These are phyloP conservation scores for Lepidocolaptes lacrymiger DNA, from an alignment of 2,797 vertebrate genomes.

Conservation along the genomic window DNA sequence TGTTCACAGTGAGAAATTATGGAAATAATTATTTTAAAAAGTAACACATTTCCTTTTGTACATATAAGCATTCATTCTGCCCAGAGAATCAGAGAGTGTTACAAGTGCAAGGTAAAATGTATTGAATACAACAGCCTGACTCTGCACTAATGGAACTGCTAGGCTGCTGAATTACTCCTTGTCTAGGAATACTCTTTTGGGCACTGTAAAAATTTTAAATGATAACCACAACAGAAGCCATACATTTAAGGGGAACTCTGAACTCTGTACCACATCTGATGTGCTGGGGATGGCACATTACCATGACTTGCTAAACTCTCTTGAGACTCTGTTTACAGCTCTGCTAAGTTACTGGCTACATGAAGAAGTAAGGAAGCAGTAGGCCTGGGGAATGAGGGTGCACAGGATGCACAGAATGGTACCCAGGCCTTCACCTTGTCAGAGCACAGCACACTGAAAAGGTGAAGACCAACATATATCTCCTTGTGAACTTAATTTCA, in stretches of 20 bases:
- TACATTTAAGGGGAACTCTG: background rate
- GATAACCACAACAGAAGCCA: background rate
- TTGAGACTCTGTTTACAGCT: background rate
- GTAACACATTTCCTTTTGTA: background rate
- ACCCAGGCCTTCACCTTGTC: background rate
- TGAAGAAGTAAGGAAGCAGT: background rate
- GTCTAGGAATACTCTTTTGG: constrained; percentile 23
- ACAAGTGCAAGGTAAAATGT: constrained; percentile 45
- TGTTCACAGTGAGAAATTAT: constrained; percentile 13
- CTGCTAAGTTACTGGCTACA: background rate
- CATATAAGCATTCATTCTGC: constrained; percentile 5
- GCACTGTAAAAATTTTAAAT: constrained; percentile 66
- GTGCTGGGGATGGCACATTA: constrained; percentile 25
- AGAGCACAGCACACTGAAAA: background rate
- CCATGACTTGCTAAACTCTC: background rate
- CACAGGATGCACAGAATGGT: background rate
- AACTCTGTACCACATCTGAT: constrained; percentile 21
- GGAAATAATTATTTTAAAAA: background rate
- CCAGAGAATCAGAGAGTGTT: background rate
- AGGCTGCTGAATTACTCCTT: constrained; percentile 49
- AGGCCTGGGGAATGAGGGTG: background rate
- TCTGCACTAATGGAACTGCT: constrained; percentile 65
- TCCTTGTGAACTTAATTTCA: background rate
- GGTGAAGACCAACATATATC: background rate
- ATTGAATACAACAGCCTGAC: constrained; percentile 49